Conservation (phyloP, 2,113 vertebrate genomes). For the Bombycilla garrulus region DNA sequence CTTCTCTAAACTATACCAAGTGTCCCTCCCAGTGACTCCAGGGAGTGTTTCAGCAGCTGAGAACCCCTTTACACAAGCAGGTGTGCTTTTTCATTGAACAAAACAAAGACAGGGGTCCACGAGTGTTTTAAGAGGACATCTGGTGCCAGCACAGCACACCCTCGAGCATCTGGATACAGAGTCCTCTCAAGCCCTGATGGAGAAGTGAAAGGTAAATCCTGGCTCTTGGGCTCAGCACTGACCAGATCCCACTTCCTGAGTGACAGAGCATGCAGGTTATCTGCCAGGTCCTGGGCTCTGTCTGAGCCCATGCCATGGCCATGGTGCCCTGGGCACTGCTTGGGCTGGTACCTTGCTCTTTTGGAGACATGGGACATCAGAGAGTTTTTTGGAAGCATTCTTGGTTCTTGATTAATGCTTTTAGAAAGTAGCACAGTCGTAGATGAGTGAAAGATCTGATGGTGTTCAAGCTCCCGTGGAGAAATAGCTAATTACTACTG, state of each 20-base stretch:
- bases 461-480: constrained; percentile 4
- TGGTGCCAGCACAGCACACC: background rate
- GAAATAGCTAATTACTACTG: background rate
- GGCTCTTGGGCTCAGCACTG: background rate
- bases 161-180: background rate
- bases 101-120: background rate
- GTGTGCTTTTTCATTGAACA: background rate
- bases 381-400: background rate
- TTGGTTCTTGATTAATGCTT: background rate
- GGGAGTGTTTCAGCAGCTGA: background rate
- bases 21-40: background rate
- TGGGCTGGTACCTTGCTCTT: background rate
- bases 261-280: background rate
- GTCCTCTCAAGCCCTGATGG: background rate
- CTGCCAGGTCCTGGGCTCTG: background rate
- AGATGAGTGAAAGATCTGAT: background rate
- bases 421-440: background rate
- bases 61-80: background rate
- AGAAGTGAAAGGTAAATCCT: background rate
- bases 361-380: background rate
- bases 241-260: background rate
- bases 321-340: accelerated
- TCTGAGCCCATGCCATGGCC: accelerated
- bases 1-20: background rate
- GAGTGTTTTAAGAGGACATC: background rate